Evolutionary conservation across 2,113 vertebrate species (phyloP).

Genomic region (Orthonyx spaldingii): DNA sequence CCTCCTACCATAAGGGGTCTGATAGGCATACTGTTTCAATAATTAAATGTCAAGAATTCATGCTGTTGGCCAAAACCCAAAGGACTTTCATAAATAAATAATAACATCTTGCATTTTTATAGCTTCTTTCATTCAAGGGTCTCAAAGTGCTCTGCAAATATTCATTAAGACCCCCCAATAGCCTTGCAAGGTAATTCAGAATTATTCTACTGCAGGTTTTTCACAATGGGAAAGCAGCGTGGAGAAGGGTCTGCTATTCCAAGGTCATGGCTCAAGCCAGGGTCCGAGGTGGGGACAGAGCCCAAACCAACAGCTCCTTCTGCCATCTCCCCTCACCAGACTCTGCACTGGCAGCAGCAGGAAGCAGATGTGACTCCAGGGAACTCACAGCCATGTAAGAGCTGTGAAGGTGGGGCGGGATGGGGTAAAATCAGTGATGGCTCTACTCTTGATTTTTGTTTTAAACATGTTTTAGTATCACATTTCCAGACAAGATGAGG

Average conservation of each 20-base stretch:
- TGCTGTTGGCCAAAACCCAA: constrained; percentile 58
- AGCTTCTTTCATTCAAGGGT: constrained; percentile 46
- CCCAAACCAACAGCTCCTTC: rapidly evolving
- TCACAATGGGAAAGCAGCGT: not conserved
- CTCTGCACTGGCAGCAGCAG: not conserved
- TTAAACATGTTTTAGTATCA: not conserved
- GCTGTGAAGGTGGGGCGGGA: not conserved
- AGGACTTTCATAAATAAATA: constrained; percentile 61
- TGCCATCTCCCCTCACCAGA: not conserved
- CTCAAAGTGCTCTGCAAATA: constrained; percentile 7
- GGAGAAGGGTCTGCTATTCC: not conserved
- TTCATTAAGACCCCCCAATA: not conserved
- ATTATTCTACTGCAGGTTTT: not conserved
- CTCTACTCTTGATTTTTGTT: not conserved
- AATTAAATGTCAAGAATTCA: constrained; percentile 73
- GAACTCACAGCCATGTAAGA: not conserved
- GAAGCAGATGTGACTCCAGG: not conserved
- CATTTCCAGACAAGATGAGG: not conserved
- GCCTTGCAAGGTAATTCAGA: not conserved
- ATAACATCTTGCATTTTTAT: constrained; percentile 54
- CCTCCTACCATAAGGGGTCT: constrained; percentile 58
- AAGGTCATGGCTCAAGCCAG: not conserved
- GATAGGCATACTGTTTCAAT: constrained; percentile 64
- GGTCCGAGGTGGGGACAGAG: rapidly evolving
- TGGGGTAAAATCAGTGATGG: not conserved